Evolutionary conservation across 2,113 vertebrate species (phyloP).

Genomic region (Zonotrichia leucophrys): DNA sequence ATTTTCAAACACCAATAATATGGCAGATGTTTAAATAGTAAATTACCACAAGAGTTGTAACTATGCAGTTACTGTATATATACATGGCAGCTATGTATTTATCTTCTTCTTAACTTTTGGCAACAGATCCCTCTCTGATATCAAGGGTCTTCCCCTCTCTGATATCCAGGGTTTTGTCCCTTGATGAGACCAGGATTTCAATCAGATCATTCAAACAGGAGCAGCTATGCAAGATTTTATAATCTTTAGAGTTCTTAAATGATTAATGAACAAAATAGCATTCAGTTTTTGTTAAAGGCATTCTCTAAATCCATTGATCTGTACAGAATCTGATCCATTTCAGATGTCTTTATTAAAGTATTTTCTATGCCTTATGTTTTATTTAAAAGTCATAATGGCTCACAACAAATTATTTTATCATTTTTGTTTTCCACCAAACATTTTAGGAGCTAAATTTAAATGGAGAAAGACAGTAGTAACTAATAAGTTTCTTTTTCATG

Average conservation of each 20-base stretch:
- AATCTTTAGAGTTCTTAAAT: not conserved
- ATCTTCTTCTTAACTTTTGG: not conserved
- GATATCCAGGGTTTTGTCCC: not conserved
- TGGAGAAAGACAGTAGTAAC: not conserved
- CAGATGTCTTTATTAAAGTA: not conserved
- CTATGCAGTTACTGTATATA: not conserved
- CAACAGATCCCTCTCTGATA: not conserved
- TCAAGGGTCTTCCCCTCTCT: not conserved
- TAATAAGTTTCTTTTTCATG: not conserved
- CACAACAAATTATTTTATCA: not conserved
- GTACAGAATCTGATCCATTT: not conserved
- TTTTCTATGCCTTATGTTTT: not conserved
- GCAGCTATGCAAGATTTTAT: not conserved
- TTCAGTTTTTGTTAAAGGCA: not conserved
- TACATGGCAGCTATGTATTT: not conserved
- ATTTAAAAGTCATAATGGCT: not conserved
- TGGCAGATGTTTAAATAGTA: not conserved
- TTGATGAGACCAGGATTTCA: not conserved
- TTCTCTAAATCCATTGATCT: not conserved
- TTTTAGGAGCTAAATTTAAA: not conserved
- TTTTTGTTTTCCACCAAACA: not conserved
- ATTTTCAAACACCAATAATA: not conserved
- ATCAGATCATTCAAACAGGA: not conserved
- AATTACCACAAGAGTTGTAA: not conserved
- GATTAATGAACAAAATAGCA: not conserved